Percentiles rank a stretch among this genome's conserved stretches.
These are phyloP conservation scores for Cactoblastis cactorum DNA, from an alignment of 2,888 invertebrate species.

Conservation along the genomic window DNA sequence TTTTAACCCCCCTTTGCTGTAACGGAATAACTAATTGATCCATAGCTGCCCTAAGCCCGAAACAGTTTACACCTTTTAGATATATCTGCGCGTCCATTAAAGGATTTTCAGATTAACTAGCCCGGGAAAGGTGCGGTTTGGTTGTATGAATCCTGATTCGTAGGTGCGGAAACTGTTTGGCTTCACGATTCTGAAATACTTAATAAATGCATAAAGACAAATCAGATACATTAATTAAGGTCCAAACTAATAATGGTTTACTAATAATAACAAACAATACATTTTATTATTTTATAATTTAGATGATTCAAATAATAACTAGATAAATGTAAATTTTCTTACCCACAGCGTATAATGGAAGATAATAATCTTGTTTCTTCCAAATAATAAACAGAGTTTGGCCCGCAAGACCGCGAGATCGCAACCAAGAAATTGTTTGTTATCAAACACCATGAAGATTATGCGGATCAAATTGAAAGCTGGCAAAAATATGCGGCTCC, in stretches of 20 bases:
- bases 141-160: constrained; percentile 21
- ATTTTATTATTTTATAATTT: no score
- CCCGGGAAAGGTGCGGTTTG: constrained; percentile 34
- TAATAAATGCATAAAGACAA: no score
- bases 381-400: constrained; percentile 2
- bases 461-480: constrained; percentile 50
- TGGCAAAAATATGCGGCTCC: constrained; percentile 54
- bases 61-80: constrained; percentile 53
- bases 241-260: no score
- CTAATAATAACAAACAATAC: no score
- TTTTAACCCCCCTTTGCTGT: constrained; percentile 11
- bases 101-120: constrained; percentile 59
- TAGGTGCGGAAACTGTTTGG: no score
- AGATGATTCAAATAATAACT: no score
- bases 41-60: constrained; percentile 25
- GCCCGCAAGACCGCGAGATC: constrained; percentile 23
- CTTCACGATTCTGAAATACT: no score
- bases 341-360: neutral
- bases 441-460: constrained; percentile 40
- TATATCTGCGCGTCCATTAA: constrained; percentile 63
- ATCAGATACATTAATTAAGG: no score
- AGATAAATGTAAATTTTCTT: neutral
- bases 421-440: constrained; percentile 37
- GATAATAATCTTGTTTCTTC: neutral
- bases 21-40: constrained; percentile 17